Base-by-base conservation (phyloP, 2,888 invertebrate genomes). In the Trichopoda pennipes region DNA sequence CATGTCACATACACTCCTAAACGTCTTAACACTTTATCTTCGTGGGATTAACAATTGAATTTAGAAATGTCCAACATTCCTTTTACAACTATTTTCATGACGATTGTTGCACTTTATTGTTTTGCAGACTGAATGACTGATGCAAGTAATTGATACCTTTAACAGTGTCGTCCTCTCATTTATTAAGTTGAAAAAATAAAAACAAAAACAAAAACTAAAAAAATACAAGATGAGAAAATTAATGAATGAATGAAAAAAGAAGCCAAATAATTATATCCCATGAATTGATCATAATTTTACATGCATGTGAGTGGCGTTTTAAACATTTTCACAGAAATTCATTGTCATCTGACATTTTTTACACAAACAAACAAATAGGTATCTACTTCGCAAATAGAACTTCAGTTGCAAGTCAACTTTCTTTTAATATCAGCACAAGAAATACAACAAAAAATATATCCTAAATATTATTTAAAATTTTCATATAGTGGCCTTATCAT, bases 81-180 rank as follows among this genome's bases (percentile, higher is more conserved):
- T 49, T 12, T 58, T 23, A 21, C 17, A 70, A 16, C 19, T 49
- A 49, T 38, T 58, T 32, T n/a, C 16, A 17, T 28, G 12, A 55
- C 14, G 28, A 60, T 12, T 23, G 58, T 16, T 38, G 9, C 10
- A 38, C 21, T 19, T 21, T 23, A 8, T 49, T 47, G 28, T 17
- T 51, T n/a, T 23, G n/a, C n/a, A 42, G 14, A 28, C 49, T 42
- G n/a, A 8, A 21, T 58, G 58, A 58, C 3, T 19, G 23, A 32
- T 23, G 49, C 23, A 21, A n/a, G 70, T 72, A 72, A 72, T 72
- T 72, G 60, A 72, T 72, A 72, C 61, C 23, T 60, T 2, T 0
- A 17, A 14, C 23, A 70, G 35, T 23, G 49, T 60, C 23, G 49
- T 60, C 23, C 47, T 12, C 32, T 21, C 23, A 2, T 35, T 35